Base-by-base conservation (phyloP, 37 sponge, comb jelly and placozoan genomes). In the Spongilla lacustris region DNA sequence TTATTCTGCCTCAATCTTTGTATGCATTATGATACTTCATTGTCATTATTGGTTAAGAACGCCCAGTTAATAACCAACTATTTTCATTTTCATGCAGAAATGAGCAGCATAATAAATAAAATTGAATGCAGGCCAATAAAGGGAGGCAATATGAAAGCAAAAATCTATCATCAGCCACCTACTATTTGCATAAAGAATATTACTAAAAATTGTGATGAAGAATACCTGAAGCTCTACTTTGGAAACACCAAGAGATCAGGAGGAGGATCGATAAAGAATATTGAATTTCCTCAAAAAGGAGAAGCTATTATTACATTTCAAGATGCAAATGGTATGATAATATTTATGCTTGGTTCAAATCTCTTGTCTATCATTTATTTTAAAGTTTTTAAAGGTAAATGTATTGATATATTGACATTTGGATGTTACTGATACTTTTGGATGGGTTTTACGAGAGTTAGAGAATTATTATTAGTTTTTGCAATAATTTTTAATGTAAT, bases 261-360 rank as follows among this genome's bases (percentile, higher is more conserved):
- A 32, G 87, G 78, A 24, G 83, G 91, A 9, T 23, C 6, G 1
- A 69, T 82, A 26, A 49, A 68, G 36, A 5, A 17, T 2, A 38
- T 91, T 19, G 4, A 26, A 48, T 5, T 91, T 3, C 81, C 73
- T 14, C 80, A 68, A n/a, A 68, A 75, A 38, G 82, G 79, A 71
- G 68, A 86, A 48, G 91, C 87, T n/a, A 66, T 77, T 12, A 74
- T 91, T 31, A 72, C 78, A 30, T 86, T 91, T 36, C 12, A 73
- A 72, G 83, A 91, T 67, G 68, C 66, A 67, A 48, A 58, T 69
- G 81, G 91, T 90, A 69, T 29, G 71, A 34, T 32, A 13, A 25
- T 6, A 36, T 1, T 6, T 1, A 58, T 58, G 21, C 4, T 46
- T n/a, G n/a, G n/a, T n/a, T 41, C 6, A 41, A 41, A 41, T 41